These are phyloP conservation scores for Amblyjoppa proteus DNA, from an alignment of 2,888 invertebrate species.

Conservation along the genomic window DNA sequence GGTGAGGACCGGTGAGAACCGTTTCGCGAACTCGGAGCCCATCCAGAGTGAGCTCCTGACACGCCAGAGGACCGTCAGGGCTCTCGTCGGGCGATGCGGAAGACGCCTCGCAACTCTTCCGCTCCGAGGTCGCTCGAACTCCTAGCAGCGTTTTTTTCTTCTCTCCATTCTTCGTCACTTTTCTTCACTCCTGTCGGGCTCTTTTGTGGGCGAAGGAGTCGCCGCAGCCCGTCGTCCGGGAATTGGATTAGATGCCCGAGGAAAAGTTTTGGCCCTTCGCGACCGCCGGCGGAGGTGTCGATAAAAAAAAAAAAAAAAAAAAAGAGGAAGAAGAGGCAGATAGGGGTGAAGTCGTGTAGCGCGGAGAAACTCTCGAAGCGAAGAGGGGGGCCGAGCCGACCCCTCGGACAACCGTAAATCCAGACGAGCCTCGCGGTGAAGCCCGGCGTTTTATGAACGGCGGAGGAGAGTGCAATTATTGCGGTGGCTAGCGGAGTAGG, in stretches of 20 bases:
- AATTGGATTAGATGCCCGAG: constrained; percentile 79
- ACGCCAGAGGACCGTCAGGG: constrained; percentile 71
- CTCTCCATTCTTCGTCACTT: constrained; percentile 66
- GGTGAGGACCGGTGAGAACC: constrained; percentile 17
- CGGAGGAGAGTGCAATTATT: constrained; percentile 60
- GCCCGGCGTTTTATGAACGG: constrained; percentile 57
- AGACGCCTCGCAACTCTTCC: constrained; percentile 48
- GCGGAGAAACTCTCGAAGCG: constrained; percentile 48
- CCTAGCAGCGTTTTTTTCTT: constrained; percentile 59
- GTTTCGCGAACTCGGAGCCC: constrained; percentile 21
- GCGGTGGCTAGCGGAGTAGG: constrained; percentile 35
- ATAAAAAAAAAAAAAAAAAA: constrained; percentile 63
- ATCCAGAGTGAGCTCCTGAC: constrained; percentile 72
- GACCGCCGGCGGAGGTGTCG: constrained; percentile 68
- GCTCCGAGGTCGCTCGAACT: not conserved
- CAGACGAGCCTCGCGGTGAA: constrained; percentile 36
- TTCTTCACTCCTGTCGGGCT: constrained; percentile 61
- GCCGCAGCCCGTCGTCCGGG: constrained; percentile 60
- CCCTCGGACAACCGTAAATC: constrained; percentile 59
- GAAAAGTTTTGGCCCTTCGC: constrained; percentile 73
- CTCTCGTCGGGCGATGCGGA: not conserved
- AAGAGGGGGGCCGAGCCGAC: constrained; percentile 34
- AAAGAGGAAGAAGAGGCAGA: not conserved
- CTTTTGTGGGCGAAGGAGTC: constrained; percentile 55
- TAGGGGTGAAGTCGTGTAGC: constrained; percentile 5